A percentile compares a stretch with the other conserved stretches of the same genome.
Conservation (phyloP, 2,113 vertebrate genomes). For the Leucosticte australis region DNA sequence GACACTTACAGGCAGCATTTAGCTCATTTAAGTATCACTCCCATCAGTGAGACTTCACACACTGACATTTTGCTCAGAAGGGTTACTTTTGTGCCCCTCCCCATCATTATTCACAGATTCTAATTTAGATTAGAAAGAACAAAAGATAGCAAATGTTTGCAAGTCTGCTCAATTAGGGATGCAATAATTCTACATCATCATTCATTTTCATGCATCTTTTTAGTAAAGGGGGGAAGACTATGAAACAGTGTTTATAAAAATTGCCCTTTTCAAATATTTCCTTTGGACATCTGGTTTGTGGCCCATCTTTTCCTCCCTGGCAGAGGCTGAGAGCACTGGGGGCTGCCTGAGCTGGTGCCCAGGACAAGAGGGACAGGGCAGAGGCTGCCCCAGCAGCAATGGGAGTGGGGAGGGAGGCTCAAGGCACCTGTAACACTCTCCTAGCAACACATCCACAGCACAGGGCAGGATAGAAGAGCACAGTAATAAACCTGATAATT, state of each 20-base stretch:
- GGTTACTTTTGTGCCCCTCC: not conserved
- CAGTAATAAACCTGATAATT: fast-evolving
- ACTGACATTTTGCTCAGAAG: not conserved
- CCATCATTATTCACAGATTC: conserved; percentile 23
- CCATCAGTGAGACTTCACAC: not conserved
- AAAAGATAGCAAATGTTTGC: conserved; percentile 13
- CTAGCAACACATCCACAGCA: not conserved
- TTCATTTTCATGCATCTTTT: not conserved
- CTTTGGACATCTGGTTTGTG: not conserved
- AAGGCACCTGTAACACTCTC: not conserved
- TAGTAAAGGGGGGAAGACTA: not conserved
- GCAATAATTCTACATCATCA: not conserved
- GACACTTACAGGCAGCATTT: not conserved
- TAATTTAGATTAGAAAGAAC: conserved; percentile 56
- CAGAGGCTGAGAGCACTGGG: not conserved
- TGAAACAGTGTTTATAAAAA: not conserved
- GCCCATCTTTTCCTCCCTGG: not conserved
- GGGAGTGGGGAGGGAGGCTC: not conserved
- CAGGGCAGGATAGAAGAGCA: not conserved
- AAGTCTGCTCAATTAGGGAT: not conserved
- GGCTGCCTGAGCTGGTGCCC: not conserved
- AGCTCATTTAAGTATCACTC: not conserved
- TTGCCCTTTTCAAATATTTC: not conserved
- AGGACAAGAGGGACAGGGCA: not conserved
- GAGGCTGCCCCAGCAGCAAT: not conserved